phyloP scores from a whole-genome alignment of 2,888 invertebrate species.

The Mimachlamys varia region DNA sequence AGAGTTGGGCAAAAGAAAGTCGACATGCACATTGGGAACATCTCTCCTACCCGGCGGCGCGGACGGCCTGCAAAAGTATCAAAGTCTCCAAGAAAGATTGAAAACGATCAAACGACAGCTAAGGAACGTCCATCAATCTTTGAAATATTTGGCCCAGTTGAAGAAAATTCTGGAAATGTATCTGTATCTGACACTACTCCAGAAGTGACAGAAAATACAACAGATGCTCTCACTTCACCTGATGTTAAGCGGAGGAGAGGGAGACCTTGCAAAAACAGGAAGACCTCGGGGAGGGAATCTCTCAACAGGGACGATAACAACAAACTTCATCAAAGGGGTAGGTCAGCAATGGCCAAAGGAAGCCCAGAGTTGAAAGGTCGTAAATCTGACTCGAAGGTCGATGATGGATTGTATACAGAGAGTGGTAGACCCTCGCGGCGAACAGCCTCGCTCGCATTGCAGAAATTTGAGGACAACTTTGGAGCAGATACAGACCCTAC shows the following conservation, averaged over 20 bases:
- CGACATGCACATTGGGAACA: neutral
- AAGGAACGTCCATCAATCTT: neutral
- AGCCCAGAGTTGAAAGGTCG: conserved; percentile 14
- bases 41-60: neutral
- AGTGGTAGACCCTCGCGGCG: neutral
- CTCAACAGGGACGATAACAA: neutral
- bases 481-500: neutral
- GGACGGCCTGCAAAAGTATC: neutral
- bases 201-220: neutral
- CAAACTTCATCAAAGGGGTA: neutral
- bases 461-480: conserved; percentile 18
- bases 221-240: neutral
- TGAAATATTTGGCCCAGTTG: neutral
- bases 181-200: neutral
- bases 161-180: neutral
- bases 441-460: neutral
- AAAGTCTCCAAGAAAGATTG: neutral
- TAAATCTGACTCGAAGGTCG: conserved; percentile 29
- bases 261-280: neutral
- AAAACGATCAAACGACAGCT: neutral
- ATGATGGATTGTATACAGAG: neutral
- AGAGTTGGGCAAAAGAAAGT: neutral
- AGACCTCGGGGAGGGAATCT: neutral
- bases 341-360: neutral
- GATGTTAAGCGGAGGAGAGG: neutral